Evolutionary conservation across 1,140 invertebrate species (phyloP), one percentile per base, ranked within the genome.

Genomic region (Colletes gigas): DNA sequence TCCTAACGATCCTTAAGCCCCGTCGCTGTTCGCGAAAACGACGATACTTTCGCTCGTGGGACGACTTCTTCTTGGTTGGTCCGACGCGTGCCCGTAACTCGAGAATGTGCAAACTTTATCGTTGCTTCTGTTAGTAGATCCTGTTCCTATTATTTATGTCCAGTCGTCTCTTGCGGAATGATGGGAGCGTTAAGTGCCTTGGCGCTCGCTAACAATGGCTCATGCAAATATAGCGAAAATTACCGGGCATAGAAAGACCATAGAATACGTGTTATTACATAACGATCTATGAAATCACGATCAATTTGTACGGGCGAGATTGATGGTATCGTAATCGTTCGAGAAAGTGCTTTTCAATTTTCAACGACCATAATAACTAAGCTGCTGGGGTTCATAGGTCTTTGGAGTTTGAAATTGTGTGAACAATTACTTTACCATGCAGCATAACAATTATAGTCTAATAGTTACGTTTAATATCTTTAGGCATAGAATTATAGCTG

Each of bases 21-120:
- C n/a, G 15, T 60, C 14, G n/a, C 54, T 41, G n/a, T 21, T 7
- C 50, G 70, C 68, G 68, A 76, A 66, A 77, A 82, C 79, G 72
- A 80, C 54, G 14, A 63, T 86, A 55, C 70, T 72, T 68, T 83
- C 76, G 71, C 52, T 68, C 54, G 72, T 80, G 72, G 78, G 78
- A 52, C 72, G 78, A 73, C 39, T 41, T 3, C 39, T 41, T 3
- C n/a, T 62, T 21, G 57, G 21, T 52, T 30, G 41, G 62, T 44
- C 52, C 39, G 30, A 44, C 47, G 44, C 12, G 0, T 10, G 15
- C 21, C 41, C 19, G 39, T 17, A n/a, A n/a, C 5, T 15, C 1
- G 55, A 44, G 66, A 73, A 67, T 39, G 78, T 10, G 21, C 68
- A 74, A 80, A 72, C 78, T 75, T 75, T 62, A 62, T 68, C 62